Conservation (phyloP, 2,113 vertebrate species). For the Dicentrarchus labrax region DNA sequence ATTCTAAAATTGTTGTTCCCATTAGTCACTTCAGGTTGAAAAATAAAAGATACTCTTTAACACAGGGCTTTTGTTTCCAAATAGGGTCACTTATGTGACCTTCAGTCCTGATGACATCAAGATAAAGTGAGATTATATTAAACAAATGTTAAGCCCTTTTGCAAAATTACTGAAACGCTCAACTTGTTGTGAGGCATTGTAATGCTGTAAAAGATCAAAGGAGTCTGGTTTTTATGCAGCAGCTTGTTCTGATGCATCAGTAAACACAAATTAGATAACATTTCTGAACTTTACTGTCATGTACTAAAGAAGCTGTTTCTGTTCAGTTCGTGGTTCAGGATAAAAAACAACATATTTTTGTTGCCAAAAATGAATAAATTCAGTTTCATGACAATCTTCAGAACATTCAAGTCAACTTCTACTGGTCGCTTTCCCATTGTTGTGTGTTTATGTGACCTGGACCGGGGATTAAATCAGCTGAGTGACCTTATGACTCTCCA, state of each 20-base stretch:
- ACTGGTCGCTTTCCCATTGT: slow-evolving; percentile 42
- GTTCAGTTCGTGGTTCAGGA: neutral
- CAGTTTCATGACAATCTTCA: neutral
- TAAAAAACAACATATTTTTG: neutral
- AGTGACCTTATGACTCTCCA: slow-evolving; percentile 60
- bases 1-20: too few relatives aligned
- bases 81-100: neutral
- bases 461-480: slow-evolving; percentile 63
- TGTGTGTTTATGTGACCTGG: slow-evolving; percentile 65
- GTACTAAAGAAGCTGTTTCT: neutral
- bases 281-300: neutral
- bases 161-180: neutral
- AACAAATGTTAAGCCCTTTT: neutral
- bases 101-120: neutral
- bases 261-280: neutral
- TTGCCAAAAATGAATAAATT: neutral
- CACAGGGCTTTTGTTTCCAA: too few relatives aligned
- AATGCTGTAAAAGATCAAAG: neutral
- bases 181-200: neutral
- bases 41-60: too few relatives aligned
- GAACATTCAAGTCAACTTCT: neutral
- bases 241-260: neutral
- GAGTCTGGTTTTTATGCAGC: neutral
- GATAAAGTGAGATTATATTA: neutral
- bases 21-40: too few relatives aligned